Evolutionary conservation across 2,797 vertebrate genomes (phyloP), one percentile per base, ranked within the genome.

Genomic region (Novumbra hubbsi): DNA sequence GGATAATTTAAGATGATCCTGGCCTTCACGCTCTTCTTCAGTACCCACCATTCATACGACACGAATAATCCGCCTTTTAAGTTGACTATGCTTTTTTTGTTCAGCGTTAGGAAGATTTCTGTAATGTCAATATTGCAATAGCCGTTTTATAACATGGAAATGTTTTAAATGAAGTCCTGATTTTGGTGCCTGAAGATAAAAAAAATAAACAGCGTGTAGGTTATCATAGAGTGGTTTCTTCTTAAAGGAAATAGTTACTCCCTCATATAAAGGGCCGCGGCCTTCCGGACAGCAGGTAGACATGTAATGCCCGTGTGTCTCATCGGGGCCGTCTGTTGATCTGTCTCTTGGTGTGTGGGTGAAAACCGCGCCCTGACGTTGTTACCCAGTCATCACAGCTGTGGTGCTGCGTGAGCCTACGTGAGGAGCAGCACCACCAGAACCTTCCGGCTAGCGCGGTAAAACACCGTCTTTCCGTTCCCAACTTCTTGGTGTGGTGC

Each of bases 221-320:
- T 62, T 64, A 69, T 50, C 60, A 8, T 49, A 67, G 73, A 67
- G 77, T 65, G 30, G 28, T 12, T 70, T 73, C 67, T 45, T 68
- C 71, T 19, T 66, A 49, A 57, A 75, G 80, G 57, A 83, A 86
- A 89, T 75, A 84, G 82, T 65, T 41, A 65, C 76, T 76, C 70
- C 78, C 57, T 57, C 74, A 64, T 72, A 85, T 68, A 73, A 77
- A 77, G 81, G 65, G 80, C 85, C 83, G 85, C 84, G 86, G 85
- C 68, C 84, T 85, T 90, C 87, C 84, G 91, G 87, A 90, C 57
- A 52, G 67, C 55, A 32, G 50, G 67, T 71, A 73, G 66, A 55
- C 84, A 74, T 77, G 66, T 89, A 89, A 89, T 90, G 84, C 78
- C 67, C 49, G 27, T 77, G 79, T 14, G 62, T 88, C 81, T 86